A percentile compares a stretch with the other conserved stretches of the same genome.
Conservation (phyloP, 2,113 vertebrate species). For the Oryzias curvinotus region DNA sequence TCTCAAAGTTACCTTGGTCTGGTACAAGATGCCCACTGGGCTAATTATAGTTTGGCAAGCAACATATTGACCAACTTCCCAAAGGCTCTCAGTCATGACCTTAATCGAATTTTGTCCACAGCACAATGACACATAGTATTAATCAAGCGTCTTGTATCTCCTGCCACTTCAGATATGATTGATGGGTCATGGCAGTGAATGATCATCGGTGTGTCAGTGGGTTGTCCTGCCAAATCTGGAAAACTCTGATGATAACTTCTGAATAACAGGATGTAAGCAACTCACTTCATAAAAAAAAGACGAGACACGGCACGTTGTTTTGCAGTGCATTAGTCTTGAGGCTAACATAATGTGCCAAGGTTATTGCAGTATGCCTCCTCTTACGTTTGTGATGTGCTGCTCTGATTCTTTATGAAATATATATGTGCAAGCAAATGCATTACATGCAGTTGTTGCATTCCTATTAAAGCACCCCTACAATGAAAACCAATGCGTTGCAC, state of each 20-base stretch:
- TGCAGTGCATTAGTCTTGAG: conserved; percentile 19
- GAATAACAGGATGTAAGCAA: conserved; percentile 22
- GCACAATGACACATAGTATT: conserved; percentile 65
- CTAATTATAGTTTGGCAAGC: conserved; percentile 65
- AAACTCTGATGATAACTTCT: conserved; percentile 37
- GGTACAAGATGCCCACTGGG: conserved; percentile 38
- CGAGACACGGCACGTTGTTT: conserved; percentile 3
- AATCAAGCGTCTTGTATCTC: conserved; percentile 58
- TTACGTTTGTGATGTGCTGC: conserved; percentile 48
- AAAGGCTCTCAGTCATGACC: conserved; percentile 53
- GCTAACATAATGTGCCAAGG: conserved; percentile 29
- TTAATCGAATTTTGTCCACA: conserved; percentile 65
- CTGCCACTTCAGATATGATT: conserved; percentile 53
- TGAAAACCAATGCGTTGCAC: conserved; percentile 56
- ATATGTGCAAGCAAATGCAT: conserved; percentile 66
- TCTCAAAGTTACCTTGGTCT: conserved; percentile 44
- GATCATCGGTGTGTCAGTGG: conserved; percentile 54
- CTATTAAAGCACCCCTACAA: conserved; percentile 64
- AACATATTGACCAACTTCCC: conserved; percentile 64
- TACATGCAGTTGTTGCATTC: conserved; percentile 49
- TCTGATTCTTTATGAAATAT: conserved; percentile 65
- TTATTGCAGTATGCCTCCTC: conserved; percentile 29
- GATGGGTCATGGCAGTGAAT: conserved; percentile 67
- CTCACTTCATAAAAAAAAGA: conserved; percentile 15
- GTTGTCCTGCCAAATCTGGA: conserved; percentile 44